A percentile compares a stretch with the other conserved stretches of the same genome.
Conservation (phyloP, 2,797 vertebrate genomes). For the Phyllotis vaccarum region DNA sequence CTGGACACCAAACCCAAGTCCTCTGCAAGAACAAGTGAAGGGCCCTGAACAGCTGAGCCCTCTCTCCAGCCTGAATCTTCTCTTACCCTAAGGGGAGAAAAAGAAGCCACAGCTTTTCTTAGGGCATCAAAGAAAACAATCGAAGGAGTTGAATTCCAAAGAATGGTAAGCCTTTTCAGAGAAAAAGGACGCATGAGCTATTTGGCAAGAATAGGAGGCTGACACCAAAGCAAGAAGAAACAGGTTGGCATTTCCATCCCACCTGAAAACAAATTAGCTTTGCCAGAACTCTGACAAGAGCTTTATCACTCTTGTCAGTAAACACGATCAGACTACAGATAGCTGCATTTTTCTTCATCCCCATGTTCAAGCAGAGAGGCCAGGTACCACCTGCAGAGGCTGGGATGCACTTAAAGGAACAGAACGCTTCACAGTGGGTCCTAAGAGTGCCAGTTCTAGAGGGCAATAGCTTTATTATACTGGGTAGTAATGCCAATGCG, state of each 20-base stretch:
- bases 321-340: neutral
- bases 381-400: neutral
- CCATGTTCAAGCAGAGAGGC: neutral
- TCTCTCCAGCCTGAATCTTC: neutral
- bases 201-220: neutral
- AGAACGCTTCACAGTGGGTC: neutral
- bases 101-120: neutral
- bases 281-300: neutral
- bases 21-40: neutral
- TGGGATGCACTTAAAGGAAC: neutral
- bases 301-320: neutral
- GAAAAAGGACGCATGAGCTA: neutral
- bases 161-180: neutral
- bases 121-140: conserved; percentile 10
- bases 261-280: neutral
- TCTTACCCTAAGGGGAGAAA: neutral
- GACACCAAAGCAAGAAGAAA: conserved; percentile 8
- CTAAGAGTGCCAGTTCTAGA: neutral
- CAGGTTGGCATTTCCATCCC: neutral
- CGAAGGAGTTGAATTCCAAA: conserved; percentile 27
- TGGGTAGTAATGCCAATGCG: neutral
- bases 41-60: neutral
- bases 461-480: neutral
- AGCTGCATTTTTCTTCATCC: neutral
- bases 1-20: neutral